Conservation (phyloP, 2,113 vertebrate species). For the Smithornis capensis region DNA sequence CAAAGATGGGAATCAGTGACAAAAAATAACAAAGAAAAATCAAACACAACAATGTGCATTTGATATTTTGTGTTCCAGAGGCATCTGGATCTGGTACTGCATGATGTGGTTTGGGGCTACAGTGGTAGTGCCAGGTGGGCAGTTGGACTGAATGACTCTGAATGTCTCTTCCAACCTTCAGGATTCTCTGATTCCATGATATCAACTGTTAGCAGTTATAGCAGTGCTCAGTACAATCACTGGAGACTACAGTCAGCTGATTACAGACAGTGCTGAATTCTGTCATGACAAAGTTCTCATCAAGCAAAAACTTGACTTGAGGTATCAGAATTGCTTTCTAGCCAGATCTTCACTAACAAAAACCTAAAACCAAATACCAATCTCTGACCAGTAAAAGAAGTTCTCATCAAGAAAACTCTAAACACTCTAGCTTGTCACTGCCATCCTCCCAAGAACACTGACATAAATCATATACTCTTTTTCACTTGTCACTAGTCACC, state of each 20-base stretch:
- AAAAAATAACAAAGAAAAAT: neutral
- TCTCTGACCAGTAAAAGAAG: neutral
- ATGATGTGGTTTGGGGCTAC: neutral
- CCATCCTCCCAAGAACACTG: neutral
- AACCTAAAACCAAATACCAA: neutral
- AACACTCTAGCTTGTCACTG: neutral
- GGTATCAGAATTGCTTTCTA: neutral
- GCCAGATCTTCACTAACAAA: neutral
- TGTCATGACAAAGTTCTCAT: neutral
- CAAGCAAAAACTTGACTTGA: neutral
- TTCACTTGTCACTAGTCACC: neutral
- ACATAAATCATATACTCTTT: neutral
- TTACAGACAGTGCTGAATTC: neutral
- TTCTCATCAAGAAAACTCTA: neutral
- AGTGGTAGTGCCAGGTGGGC: neutral
- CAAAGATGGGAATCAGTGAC: neutral
- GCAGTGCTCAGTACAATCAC: neutral
- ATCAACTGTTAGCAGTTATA: neutral
- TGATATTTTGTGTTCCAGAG: neutral
- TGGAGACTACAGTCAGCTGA: neutral
- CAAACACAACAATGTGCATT: neutral
- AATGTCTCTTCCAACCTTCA: neutral
- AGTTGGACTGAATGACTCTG: neutral
- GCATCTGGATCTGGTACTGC: neutral
- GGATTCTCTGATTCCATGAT: neutral